Conservation (phyloP, 2,113 vertebrate species). For the Psittacara wagleri region DNA sequence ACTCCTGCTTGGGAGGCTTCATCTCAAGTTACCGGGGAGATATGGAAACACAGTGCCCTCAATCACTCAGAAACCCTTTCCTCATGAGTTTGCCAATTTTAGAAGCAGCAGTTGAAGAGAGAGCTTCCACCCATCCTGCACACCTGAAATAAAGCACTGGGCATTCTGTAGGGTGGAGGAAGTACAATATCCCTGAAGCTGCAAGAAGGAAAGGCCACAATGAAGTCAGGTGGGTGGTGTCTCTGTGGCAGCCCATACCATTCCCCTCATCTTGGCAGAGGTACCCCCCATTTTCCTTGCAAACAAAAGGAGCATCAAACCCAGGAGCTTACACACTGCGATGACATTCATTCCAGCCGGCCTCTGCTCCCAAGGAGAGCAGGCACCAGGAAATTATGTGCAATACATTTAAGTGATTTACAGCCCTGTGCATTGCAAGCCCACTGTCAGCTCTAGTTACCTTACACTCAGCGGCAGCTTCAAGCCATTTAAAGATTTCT, state of each 20-base stretch:
- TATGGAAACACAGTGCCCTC: background rate
- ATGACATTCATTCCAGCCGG: background rate
- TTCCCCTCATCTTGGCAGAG: background rate
- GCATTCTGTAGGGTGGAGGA: background rate
- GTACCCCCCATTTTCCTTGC: background rate
- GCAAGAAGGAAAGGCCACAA: background rate
- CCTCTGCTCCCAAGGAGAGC: background rate
- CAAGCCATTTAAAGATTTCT: background rate
- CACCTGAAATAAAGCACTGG: background rate
- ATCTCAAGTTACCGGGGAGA: slow-evolving; percentile 1
- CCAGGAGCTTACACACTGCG: background rate
- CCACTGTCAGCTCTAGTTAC: background rate
- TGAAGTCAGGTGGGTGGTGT: background rate
- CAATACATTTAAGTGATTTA: slow-evolving; percentile 41
- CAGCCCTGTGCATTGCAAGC: background rate
- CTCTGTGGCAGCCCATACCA: fast-evolving
- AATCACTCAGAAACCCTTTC: background rate
- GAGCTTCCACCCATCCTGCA: background rate
- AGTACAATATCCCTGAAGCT: background rate
- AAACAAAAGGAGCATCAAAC: background rate
- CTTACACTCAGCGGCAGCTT: background rate
- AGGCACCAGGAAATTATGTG: slow-evolving; percentile 32
- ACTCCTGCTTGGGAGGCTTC: slow-evolving; percentile 29
- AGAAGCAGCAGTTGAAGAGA: background rate
- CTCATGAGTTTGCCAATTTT: background rate